These are phyloP conservation scores for Meliscaeva auricollis DNA, from an alignment of 2,888 invertebrate species.

Conservation along the genomic window DNA sequence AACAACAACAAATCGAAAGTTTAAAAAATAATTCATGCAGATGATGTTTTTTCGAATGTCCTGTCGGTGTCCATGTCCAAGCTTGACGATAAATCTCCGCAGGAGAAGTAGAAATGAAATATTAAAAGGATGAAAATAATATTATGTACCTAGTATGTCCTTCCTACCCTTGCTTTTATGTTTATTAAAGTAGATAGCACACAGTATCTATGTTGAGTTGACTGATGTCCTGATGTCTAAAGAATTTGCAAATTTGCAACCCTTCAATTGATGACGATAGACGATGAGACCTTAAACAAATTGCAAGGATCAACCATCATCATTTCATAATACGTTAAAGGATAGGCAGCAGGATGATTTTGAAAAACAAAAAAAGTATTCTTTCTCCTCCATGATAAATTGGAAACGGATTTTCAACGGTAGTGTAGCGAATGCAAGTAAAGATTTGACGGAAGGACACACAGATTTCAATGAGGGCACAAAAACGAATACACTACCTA, in stretches of 20 bases:
- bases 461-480: too few species aligned
- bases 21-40: slow-evolving; percentile 44
- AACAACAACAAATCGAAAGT: slow-evolving; percentile 19
- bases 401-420: too few species aligned
- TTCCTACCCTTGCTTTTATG: slow-evolving; percentile 23
- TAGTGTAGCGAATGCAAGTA: too few species aligned
- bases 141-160: neutral
- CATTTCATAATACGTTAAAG: neutral
- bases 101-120: slow-evolving; percentile 9
- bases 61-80: too few species aligned
- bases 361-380: too few species aligned
- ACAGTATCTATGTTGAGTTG: slow-evolving; percentile 23
- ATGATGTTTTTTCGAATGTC: slow-evolving; percentile 29
- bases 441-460: too few species aligned
- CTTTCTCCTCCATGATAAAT: too few species aligned
- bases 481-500: too few species aligned
- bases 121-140: slow-evolving; percentile 2
- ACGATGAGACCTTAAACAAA: slow-evolving; percentile 7
- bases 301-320: slow-evolving; percentile 28
- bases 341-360: slow-evolving; percentile 11
- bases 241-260: slow-evolving; percentile 48
- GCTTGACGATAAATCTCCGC: slow-evolving; percentile 7
- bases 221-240: neutral
- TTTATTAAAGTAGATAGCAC: slow-evolving; percentile 28
- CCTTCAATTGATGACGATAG: slow-evolving; percentile 16